Conservation (phyloP, 2,113 vertebrate species). For the Aegotheles bennettii region DNA sequence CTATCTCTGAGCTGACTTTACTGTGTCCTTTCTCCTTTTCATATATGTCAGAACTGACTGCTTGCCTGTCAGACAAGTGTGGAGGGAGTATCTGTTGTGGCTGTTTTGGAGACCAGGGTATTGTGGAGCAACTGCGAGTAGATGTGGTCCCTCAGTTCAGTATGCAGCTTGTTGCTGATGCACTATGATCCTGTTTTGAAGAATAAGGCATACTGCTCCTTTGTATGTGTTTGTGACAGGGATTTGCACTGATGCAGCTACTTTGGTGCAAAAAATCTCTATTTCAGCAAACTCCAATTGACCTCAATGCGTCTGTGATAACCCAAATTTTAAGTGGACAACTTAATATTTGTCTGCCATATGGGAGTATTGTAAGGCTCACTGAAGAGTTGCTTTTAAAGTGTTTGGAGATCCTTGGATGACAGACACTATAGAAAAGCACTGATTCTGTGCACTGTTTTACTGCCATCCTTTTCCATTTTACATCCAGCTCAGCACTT, state of each 20-base stretch:
- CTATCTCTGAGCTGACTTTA: neutral
- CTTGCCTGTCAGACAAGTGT: neutral
- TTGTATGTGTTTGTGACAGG: neutral
- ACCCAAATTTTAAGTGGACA: neutral
- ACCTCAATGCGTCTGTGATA: neutral
- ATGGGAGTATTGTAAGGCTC: neutral
- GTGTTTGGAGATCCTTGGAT: neutral
- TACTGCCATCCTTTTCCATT: neutral
- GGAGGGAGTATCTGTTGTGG: neutral
- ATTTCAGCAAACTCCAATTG: neutral
- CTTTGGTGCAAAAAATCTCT: neutral
- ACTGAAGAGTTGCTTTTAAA: neutral
- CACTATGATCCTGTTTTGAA: neutral
- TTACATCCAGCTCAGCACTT: neutral
- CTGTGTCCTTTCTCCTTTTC: neutral
- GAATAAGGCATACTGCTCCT: neutral
- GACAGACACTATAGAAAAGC: neutral
- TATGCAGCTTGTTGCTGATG: neutral
- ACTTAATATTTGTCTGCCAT: neutral
- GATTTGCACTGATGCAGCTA: neutral
- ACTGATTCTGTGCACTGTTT: neutral
- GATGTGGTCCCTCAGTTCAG: neutral
- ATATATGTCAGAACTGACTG: neutral
- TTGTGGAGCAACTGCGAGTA: neutral
- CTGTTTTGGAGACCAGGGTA: neutral